Percentiles rank a stretch among this genome's conserved stretches.
Evolutionary conservation across 2,888 invertebrate species (phyloP).

Genomic region (Lycocerus yunnanus): DNA sequence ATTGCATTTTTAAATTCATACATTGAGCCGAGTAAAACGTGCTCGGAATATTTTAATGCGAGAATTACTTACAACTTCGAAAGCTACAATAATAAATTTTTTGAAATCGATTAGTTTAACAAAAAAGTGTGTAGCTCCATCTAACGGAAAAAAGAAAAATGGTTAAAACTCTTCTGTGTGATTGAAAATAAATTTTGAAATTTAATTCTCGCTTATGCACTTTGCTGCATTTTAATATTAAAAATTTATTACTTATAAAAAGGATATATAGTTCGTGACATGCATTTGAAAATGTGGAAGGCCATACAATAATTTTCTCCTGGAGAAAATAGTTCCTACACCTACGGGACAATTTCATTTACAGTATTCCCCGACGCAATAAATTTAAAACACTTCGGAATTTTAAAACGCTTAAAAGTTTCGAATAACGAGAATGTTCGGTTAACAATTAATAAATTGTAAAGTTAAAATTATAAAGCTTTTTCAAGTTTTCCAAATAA

Average conservation of each 20-base stretch:
- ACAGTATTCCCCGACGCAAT: neutral
- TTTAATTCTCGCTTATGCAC: neutral
- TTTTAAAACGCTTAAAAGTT: neutral
- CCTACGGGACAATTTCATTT: neutral
- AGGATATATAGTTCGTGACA: neutral
- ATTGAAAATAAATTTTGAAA: neutral
- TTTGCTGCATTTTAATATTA: neutral
- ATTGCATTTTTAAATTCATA: conserved; percentile 1
- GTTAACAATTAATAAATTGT: neutral
- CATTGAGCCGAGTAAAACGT: neutral
- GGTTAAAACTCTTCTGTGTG: neutral
- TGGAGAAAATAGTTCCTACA: neutral
- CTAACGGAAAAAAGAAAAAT: neutral
- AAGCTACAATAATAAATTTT: neutral
- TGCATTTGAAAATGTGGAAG: neutral
- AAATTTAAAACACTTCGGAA: neutral
- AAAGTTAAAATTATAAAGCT: neutral
- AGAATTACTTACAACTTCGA: neutral
- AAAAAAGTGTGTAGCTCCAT: neutral
- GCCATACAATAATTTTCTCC: neutral
- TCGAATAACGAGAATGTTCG: neutral
- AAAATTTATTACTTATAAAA: neutral
- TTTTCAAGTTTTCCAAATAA: neutral
- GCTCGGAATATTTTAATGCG: neutral
- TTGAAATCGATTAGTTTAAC: neutral